Base-by-base conservation (phyloP, 35 echinoderm and acorn worm genomes). In the Acanthaster planci region DNA sequence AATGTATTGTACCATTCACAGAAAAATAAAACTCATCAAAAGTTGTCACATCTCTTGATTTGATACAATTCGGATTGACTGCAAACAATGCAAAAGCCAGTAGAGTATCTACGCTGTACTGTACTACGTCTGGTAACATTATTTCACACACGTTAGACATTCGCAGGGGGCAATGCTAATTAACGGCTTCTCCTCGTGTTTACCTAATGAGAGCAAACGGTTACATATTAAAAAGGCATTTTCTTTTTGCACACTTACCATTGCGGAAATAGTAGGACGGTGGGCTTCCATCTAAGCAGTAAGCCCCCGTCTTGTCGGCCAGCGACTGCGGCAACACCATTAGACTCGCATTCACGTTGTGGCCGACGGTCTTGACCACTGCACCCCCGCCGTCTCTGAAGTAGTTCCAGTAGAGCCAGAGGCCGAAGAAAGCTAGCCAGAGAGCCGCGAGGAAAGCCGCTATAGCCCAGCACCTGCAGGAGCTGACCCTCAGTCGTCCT, bases 191-290 rank as follows among this genome's bases (percentile, higher is more conserved):
- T 27, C 6, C 44, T n/a, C 67, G 9, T 64, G 8, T 84, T 21
- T 15, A 17, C 21, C 55, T 18, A 10, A 84, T 51, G 57, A 9
- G 8, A 17, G 79, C 17, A 16, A 51, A 31, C 14, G 14, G 34
- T 17, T 31, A 17, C 15, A 59, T 17, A 82, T 78, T 78, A 78
- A n/a, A 0, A 12, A n/a, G 77, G n/a, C n/a, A n/a, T n/a, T n/a
- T n/a, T n/a, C 42, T 47, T 4, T 12, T 47, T 4, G 12, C 42
- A 30, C 26, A 89, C 83, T 42, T 39, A 92, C 90, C 90, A 81
- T 76, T 57, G 39, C 90, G 77, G 77, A 76, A 87, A 37, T 93
- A 93, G 82, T 85, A 93, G 1, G 86, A 87, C 29, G 92, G 92
- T 7, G 68, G 72, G 35, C 86, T 89, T 32, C 92, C 92, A 59